Percentiles rank a stretch among this genome's conserved stretches.
These are phyloP conservation scores for Pteria penguin DNA, from an alignment of 2,888 invertebrate genomes.

Conservation along the genomic window DNA sequence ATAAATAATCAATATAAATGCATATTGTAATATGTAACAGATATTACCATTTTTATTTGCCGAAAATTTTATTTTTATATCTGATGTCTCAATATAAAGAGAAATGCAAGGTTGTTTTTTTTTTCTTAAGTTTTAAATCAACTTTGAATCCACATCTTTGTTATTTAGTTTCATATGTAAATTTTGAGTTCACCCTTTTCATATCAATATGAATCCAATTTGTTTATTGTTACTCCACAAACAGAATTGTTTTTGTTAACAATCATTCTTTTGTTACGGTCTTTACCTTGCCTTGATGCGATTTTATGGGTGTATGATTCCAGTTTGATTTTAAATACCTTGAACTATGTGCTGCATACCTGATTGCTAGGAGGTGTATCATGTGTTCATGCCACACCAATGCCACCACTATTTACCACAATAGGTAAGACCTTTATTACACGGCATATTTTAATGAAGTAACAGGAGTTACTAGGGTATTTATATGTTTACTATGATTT, in stretches of 20 bases:
- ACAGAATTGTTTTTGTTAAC: background rate
- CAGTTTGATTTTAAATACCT: background rate
- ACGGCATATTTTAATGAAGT: background rate
- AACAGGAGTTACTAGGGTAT: background rate
- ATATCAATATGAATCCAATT: background rate
- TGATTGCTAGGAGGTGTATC: background rate
- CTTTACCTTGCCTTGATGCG: background rate
- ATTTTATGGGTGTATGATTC: background rate
- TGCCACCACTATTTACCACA: background rate
- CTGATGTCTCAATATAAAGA: constrained; percentile 13
- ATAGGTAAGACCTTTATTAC: background rate
- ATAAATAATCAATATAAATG: no score
- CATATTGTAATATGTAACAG: background rate
- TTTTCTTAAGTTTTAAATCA: background rate
- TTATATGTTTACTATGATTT: background rate
- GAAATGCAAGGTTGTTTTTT: background rate
- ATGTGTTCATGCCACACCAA: background rate
- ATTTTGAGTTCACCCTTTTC: background rate
- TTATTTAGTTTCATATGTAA: background rate
- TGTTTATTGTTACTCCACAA: background rate
- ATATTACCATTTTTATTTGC: constrained; percentile 21
- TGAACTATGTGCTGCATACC: background rate
- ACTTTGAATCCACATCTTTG: no score
- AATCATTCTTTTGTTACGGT: background rate
- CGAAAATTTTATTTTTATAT: constrained; percentile 33